These are phyloP conservation scores for Heterotis niloticus DNA, from an alignment of 2,113 vertebrate genomes.

Conservation along the genomic window DNA sequence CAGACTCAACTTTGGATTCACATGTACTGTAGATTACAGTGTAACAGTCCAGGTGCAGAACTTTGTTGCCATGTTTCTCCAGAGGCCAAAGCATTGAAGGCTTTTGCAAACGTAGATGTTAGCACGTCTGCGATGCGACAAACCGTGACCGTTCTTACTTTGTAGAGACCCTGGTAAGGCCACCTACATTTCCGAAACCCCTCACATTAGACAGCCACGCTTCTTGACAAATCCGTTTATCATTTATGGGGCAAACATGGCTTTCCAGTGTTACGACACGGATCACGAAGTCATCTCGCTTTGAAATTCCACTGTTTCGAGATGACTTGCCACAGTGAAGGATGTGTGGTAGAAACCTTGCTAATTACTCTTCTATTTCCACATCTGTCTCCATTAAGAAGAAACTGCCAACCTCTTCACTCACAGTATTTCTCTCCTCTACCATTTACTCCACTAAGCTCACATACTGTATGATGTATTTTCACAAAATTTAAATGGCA, in stretches of 20 bases:
- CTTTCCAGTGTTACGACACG: neutral
- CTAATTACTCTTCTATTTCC: slow-evolving; percentile 3
- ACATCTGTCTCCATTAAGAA: no score
- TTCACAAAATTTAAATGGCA: slow-evolving; percentile 4
- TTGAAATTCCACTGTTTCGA: neutral
- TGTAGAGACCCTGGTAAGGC: neutral
- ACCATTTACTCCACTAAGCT: neutral
- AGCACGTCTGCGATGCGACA: no score
- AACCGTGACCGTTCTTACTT: no score
- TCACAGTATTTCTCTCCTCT: neutral
- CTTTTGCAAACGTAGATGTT: neutral
- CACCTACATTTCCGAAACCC: neutral
- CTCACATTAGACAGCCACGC: neutral
- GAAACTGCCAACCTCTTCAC: neutral
- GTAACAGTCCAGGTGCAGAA: neutral
- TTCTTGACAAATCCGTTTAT: neutral
- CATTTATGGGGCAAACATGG: neutral
- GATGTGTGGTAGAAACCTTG: neutral
- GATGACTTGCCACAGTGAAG: neutral
- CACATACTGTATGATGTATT: neutral
- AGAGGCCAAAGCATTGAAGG: neutral
- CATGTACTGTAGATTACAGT: no score
- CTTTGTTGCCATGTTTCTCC: neutral
- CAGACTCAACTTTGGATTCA: no score
- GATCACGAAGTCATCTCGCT: neutral